Percentiles rank a stretch among this genome's conserved stretches.
phyloP scores from a whole-genome alignment of 2,113 vertebrate species.

The Pterocles orientalis region DNA sequence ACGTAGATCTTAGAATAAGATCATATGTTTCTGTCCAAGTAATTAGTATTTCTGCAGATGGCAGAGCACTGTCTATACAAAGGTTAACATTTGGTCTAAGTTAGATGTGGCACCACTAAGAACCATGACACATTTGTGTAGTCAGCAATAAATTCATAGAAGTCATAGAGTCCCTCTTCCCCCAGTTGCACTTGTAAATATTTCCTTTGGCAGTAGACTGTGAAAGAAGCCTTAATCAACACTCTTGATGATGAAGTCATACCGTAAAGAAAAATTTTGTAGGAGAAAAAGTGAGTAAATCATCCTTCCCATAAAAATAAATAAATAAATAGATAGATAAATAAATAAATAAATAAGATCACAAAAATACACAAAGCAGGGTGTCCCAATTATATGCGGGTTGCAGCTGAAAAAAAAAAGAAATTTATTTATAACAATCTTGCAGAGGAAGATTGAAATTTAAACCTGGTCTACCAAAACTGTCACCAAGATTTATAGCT shows the following conservation, averaged over 20 bases:
- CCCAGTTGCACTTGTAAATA: slow-evolving; percentile 21
- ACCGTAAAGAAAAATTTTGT: not conserved
- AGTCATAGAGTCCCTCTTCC: not conserved
- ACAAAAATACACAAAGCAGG: not conserved
- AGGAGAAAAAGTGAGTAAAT: not conserved
- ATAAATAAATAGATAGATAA: not conserved
- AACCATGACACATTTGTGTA: not conserved
- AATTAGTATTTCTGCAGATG: not conserved
- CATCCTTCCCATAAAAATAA: not conserved
- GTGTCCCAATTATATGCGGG: not conserved
- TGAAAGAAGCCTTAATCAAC: not conserved
- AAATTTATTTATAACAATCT: not conserved
- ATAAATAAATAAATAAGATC: not conserved
- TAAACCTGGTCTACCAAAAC: not conserved
- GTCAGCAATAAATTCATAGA: slow-evolving; percentile 32
- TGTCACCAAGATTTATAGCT: not conserved
- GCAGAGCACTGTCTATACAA: not conserved
- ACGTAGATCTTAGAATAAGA: not conserved
- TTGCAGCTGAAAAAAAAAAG: not conserved
- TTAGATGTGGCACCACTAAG: slow-evolving; percentile 15
- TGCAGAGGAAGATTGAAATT: not conserved
- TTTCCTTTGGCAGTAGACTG: slow-evolving; percentile 27
- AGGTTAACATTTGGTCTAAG: slow-evolving; percentile 37
- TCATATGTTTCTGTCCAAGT: not conserved
- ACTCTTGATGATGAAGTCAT: not conserved